phyloP scores from a whole-genome alignment of 2,888 invertebrate species.

The Cheilosia vernalis region DNA sequence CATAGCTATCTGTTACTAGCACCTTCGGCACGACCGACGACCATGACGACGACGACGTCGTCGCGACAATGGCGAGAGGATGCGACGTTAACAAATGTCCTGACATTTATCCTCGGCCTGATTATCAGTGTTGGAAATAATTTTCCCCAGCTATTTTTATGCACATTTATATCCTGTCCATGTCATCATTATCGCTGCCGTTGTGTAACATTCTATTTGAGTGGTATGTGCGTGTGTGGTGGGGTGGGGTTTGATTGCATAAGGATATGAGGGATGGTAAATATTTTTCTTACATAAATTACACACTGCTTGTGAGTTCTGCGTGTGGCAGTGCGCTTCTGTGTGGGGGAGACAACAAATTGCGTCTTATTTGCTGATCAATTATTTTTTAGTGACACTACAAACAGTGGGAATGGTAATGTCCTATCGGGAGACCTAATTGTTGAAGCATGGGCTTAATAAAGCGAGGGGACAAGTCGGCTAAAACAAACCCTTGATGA shows the following conservation, averaged over 20 bases:
- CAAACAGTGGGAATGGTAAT: neutral
- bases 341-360: neutral
- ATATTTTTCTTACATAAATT: slow-evolving; percentile 46
- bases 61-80: slow-evolving; percentile 18
- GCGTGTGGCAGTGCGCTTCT: slow-evolving; percentile 25
- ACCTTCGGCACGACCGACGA: slow-evolving; percentile 18
- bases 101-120: slow-evolving; percentile 68
- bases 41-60: slow-evolving; percentile 2
- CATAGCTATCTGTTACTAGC: slow-evolving; percentile 63
- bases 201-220: slow-evolving; percentile 45
- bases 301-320: neutral
- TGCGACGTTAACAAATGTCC: slow-evolving; percentile 66
- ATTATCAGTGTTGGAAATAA: slow-evolving; percentile 56
- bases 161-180: slow-evolving; percentile 20
- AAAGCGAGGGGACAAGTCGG: neutral
- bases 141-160: slow-evolving; percentile 53
- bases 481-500: no score
- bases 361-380: slow-evolving; percentile 38
- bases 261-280: slow-evolving; percentile 43
- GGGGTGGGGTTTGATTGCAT: slow-evolving; percentile 31
- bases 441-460: neutral
- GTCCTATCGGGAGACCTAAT: neutral
- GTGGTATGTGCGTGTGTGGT: neutral
- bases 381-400: slow-evolving; percentile 21
- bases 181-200: slow-evolving; percentile 61